A percentile compares a stretch with the other conserved stretches of the same genome.
phyloP scores from a whole-genome alignment of 2,888 invertebrate genomes.

The Chloroclystis v-ata region DNA sequence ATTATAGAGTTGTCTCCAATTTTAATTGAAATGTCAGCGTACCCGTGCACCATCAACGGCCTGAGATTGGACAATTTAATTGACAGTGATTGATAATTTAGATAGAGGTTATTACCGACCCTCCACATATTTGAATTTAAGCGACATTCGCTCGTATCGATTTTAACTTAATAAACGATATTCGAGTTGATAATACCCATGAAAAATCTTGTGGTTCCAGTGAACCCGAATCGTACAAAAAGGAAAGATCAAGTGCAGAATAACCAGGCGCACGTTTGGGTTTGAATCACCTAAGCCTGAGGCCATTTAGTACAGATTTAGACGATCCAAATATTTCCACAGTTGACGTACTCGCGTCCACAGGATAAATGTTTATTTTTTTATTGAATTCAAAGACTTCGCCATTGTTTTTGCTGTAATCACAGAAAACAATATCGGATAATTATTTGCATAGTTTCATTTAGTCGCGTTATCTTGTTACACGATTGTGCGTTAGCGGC shows the following conservation, averaged over 20 bases:
- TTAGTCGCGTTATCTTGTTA: conserved; percentile 40
- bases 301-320: conserved; percentile 66
- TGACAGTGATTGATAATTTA: conserved; percentile 60
- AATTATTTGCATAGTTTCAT: conserved; percentile 31
- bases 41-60: conserved; percentile 40
- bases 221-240: background rate
- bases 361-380: conserved; percentile 35
- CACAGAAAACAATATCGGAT: no score
- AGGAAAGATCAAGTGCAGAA: conserved; percentile 27
- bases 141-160: no score
- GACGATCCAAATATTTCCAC: conserved; percentile 71
- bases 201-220: no score
- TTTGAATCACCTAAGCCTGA: conserved; percentile 69
- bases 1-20: conserved; percentile 40
- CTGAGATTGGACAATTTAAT: conserved; percentile 56
- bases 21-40: conserved; percentile 57
- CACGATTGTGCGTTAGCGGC: conserved; percentile 36
- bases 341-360: conserved; percentile 60
- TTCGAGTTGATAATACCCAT: no score
- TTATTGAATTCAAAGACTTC: conserved; percentile 6
- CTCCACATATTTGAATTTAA: no score
- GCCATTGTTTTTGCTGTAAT: no score
- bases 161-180: no score
- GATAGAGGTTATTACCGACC: conserved; percentile 47
- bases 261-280: conserved; percentile 44